Conservation (phyloP, 1,140 invertebrate species). For the Microvelia longipes region DNA sequence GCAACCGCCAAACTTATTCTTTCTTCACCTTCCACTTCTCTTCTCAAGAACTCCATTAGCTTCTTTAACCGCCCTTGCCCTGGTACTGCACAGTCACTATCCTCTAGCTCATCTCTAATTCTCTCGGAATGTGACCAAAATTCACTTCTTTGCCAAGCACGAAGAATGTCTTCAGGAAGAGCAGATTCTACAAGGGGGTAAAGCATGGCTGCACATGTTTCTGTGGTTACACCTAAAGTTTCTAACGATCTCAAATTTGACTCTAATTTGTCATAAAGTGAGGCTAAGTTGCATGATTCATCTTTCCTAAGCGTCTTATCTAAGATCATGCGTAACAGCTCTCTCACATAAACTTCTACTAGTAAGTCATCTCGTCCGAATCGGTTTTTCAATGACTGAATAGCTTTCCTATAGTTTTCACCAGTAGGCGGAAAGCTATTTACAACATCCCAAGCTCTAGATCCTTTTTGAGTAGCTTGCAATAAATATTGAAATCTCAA, state of each 20-base stretch:
- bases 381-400: conserved; percentile 13
- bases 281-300: not conserved
- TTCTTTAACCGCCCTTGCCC: too few species aligned
- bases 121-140: too few species aligned
- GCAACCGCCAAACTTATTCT: too few species aligned
- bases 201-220: conserved; percentile 24
- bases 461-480: conserved; percentile 3
- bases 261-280: conserved; percentile 23
- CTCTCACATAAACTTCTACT: conserved; percentile 22
- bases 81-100: too few species aligned
- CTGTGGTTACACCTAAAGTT: conserved; percentile 22
- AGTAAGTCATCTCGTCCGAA: conserved; percentile 19
- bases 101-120: too few species aligned
- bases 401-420: conserved; percentile 17
- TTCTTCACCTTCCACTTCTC: too few species aligned
- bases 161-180: conserved; percentile 23
- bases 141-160: conserved; percentile 22
- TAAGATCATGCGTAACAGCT: conserved; percentile 20
- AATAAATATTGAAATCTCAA: conserved; percentile 18
- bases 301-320: conserved; percentile 11
- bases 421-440: conserved; percentile 7
- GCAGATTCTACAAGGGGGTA: conserved; percentile 26
- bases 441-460: conserved; percentile 4
- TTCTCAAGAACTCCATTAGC: too few species aligned
- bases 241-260: conserved; percentile 23